These are phyloP conservation scores for Pseudomugil tenellus DNA, from an alignment of 2,797 vertebrate genomes.

Conservation along the genomic window DNA sequence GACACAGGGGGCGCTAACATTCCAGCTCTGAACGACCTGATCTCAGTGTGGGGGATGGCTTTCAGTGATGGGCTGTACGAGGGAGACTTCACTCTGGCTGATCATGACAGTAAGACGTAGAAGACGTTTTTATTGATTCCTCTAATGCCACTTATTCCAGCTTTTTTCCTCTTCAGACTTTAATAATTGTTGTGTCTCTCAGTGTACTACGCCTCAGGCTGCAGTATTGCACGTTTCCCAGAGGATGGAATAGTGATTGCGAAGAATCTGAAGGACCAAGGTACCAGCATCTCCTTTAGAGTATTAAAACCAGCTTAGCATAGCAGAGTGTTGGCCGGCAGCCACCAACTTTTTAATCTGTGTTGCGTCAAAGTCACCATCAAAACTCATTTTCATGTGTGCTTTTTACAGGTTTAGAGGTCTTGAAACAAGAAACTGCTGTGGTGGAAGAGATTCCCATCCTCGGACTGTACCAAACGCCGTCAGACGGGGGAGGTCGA, in stretches of 20 bases:
- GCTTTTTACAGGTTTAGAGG: conserved; percentile 88
- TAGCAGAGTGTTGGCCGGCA: conserved; percentile 14
- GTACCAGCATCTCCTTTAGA: conserved; percentile 70
- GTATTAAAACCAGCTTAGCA: conserved; percentile 18
- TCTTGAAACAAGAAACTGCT: conserved; percentile 95
- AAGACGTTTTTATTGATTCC: neutral
- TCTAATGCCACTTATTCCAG: neutral
- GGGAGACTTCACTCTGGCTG: conserved; percentile 94
- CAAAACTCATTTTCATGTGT: conserved; percentile 18
- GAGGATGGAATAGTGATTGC: conserved; percentile 96
- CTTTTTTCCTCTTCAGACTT: neutral
- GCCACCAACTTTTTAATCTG: conserved; percentile 18
- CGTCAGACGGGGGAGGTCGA: conserved; percentile 90
- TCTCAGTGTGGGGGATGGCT: conserved; percentile 98
- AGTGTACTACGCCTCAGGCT: conserved; percentile 99
- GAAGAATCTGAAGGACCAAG: conserved; percentile 98
- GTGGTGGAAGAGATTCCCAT: conserved; percentile 93
- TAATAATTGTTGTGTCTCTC: conserved; percentile 16
- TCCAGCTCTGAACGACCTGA: conserved; percentile 95
- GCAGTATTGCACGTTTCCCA: conserved; percentile 96
- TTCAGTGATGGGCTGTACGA: conserved; percentile 97
- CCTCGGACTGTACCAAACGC: conserved; percentile 94
- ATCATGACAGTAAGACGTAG: conserved; percentile 92
- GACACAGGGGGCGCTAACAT: conserved; percentile 98
- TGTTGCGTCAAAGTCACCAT: neutral